Evolutionary conservation across 2,113 vertebrate genomes (phyloP).

Genomic region (Arenaria interpres): DNA sequence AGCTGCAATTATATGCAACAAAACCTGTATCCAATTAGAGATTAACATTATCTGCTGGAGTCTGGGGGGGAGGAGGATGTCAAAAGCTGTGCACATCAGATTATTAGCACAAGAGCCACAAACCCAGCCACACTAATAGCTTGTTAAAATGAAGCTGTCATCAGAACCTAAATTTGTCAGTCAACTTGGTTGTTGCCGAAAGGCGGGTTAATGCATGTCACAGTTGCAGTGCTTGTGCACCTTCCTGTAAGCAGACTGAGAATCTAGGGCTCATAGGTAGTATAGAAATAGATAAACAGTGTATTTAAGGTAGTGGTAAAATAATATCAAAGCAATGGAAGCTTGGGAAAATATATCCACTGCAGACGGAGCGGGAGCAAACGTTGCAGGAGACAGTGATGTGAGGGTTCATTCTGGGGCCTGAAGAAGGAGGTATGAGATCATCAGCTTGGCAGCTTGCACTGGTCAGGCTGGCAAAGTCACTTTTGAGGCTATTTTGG

Average conservation of each 20-base stretch:
- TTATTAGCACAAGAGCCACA: neutral
- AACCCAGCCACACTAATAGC: neutral
- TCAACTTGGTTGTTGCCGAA: neutral
- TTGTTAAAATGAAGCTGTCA: neutral
- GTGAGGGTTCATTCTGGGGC: neutral
- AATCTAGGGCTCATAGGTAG: neutral
- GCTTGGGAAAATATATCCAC: neutral
- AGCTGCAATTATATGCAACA: neutral
- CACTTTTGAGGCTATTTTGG: neutral
- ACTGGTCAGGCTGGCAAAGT: neutral
- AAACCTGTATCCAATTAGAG: neutral
- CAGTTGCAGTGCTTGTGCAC: neutral
- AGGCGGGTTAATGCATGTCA: neutral
- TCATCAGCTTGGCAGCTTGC: neutral
- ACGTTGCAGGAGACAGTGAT: neutral
- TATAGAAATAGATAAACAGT: neutral
- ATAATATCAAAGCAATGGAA: neutral
- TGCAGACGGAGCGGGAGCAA: neutral
- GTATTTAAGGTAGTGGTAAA: neutral
- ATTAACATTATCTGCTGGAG: neutral
- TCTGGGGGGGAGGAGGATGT: neutral
- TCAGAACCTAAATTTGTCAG: neutral
- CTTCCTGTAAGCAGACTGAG: neutral
- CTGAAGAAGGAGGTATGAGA: neutral
- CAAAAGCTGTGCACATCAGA: neutral